Evolutionary conservation across 2,888 invertebrate genomes (phyloP).

Genomic region (Rhabditophanes sp.): DNA sequence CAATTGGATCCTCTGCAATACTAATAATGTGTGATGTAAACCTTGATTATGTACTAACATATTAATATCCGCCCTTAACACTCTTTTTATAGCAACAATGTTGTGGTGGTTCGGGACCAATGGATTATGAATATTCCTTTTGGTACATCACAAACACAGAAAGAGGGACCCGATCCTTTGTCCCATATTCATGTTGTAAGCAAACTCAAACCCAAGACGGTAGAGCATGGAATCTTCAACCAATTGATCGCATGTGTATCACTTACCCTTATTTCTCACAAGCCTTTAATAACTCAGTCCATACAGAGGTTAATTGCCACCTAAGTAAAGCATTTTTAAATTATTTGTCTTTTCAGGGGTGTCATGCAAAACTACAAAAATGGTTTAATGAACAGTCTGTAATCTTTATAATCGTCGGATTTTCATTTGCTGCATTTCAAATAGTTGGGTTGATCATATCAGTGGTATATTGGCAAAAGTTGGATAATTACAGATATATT

Average conservation of each 20-base stretch:
- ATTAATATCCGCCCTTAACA: not conserved
- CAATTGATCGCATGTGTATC: slow-evolving; percentile 37
- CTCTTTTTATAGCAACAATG: slow-evolving; percentile 32
- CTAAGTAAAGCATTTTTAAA: slow-evolving; percentile 1
- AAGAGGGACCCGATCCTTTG: slow-evolving; percentile 33
- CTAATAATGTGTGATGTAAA: slow-evolving; percentile 10
- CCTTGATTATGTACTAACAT: slow-evolving; percentile 1
- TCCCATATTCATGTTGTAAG: slow-evolving; percentile 34
- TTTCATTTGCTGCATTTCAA: slow-evolving; percentile 21
- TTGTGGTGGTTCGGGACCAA: slow-evolving; percentile 35
- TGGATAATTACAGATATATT: too few species aligned
- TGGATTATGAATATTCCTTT: slow-evolving; percentile 36
- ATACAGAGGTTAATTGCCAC: slow-evolving; percentile 18
- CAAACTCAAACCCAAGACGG: slow-evolving; percentile 31
- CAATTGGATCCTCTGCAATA: slow-evolving; percentile 1
- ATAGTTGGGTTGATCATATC: too few species aligned
- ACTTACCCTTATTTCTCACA: slow-evolving; percentile 27
- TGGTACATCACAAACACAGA: slow-evolving; percentile 39
- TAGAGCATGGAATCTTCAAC: slow-evolving; percentile 30
- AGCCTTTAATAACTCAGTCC: slow-evolving; percentile 28
- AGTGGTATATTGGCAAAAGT: too few species aligned
- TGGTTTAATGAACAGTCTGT: slow-evolving; percentile 28
- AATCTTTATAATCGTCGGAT: slow-evolving; percentile 26
- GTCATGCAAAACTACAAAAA: slow-evolving; percentile 21
- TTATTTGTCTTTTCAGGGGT: slow-evolving; percentile 19